Evolutionary conservation across 2,113 vertebrate genomes (phyloP).

Genomic region (Poicephalus gulielmi): DNA sequence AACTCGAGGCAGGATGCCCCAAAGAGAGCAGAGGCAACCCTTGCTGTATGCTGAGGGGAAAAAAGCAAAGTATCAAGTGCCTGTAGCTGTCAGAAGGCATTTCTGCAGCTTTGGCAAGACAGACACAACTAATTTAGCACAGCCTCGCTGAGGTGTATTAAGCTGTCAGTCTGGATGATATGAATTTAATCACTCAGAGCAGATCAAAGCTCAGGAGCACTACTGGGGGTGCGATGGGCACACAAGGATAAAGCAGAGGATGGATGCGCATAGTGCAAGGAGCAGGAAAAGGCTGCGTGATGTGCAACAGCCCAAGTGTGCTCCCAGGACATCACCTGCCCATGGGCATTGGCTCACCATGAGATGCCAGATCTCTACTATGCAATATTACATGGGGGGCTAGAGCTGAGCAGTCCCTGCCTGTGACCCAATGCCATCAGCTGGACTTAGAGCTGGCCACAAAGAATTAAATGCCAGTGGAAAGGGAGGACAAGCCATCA

Average conservation of each 20-base stretch:
- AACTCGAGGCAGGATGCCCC: not conserved
- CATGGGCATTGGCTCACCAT: rapidly evolving
- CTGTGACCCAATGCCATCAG: rapidly evolving
- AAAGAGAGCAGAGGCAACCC: not conserved
- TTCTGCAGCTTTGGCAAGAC: slow-evolving; percentile 49
- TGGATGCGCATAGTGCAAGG: rapidly evolving
- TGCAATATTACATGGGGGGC: not conserved
- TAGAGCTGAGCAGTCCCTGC: not conserved
- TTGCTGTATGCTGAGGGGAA: not conserved
- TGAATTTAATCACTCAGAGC: slow-evolving; percentile 48
- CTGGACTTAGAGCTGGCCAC: not conserved
- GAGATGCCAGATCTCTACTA: rapidly evolving
- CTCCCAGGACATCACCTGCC: not conserved
- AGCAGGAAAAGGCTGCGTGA: not conserved
- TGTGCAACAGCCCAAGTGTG: rapidly evolving
- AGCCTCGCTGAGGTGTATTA: slow-evolving; percentile 33
- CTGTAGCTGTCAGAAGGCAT: slow-evolving; percentile 61
- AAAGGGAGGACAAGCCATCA: rapidly evolving
- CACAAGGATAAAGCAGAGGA: not conserved
- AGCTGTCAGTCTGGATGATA: slow-evolving; percentile 64
- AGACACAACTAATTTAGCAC: slow-evolving; percentile 60
- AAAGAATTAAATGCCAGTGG: rapidly evolving
- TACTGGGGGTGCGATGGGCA: not conserved
- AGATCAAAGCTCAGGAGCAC: slow-evolving; percentile 46
- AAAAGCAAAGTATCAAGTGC: not conserved